These are phyloP conservation scores for Pristionchus fissidentatus DNA, from an alignment of 2,888 invertebrate genomes.

Conservation along the genomic window DNA sequence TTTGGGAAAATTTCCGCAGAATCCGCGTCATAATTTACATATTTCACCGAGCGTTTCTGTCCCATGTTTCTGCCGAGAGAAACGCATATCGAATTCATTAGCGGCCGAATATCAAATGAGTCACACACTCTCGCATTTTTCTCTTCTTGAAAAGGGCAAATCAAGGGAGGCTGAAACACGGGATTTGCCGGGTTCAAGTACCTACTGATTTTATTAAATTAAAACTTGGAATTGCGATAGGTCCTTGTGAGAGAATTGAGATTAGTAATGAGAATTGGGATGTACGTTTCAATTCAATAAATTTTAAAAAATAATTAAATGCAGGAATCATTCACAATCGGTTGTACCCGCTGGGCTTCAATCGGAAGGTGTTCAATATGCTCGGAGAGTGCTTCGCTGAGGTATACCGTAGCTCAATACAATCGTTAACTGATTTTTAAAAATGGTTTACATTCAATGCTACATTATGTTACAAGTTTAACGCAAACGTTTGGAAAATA, in stretches of 20 bases:
- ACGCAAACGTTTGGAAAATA: neutral
- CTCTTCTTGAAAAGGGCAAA: neutral
- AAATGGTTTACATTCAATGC: neutral
- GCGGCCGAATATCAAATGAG: neutral
- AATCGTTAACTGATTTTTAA: neutral
- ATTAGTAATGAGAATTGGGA: too few species aligned
- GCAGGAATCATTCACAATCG: conserved; percentile 47
- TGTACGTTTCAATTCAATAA: too few species aligned
- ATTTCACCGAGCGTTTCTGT: neutral
- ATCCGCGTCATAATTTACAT: neutral
- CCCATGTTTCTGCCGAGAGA: neutral
- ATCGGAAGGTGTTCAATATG: conserved; percentile 63
- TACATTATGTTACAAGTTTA: too few species aligned
- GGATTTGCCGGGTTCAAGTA: too few species aligned
- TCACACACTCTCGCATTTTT: neutral
- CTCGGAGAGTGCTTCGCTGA: conserved; percentile 71
- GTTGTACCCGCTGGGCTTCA: conserved; percentile 67
- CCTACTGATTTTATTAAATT: too few species aligned
- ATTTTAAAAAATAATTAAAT: neutral
- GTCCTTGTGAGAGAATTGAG: too few species aligned
- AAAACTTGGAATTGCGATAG: too few species aligned
- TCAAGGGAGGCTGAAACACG: too few species aligned
- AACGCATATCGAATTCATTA: conserved; percentile 25
- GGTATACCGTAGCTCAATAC: conserved; percentile 44
- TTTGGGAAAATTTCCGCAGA: neutral